Conservation (phyloP, 2,888 invertebrate species). For the Galeopsomyia nigrocyanea region DNA sequence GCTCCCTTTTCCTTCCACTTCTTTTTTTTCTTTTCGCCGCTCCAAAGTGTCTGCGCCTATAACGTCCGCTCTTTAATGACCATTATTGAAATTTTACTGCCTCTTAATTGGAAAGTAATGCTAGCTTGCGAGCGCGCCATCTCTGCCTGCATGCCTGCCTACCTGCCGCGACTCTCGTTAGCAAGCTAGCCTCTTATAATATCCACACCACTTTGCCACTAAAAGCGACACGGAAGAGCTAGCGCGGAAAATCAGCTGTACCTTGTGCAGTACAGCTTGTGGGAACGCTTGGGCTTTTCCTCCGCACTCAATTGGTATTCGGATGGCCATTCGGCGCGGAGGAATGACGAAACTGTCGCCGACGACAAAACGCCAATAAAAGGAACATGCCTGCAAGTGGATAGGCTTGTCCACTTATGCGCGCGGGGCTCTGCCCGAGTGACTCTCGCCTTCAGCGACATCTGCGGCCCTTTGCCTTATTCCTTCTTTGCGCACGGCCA, state of each 20-base stretch:
- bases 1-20: conserved; percentile 43
- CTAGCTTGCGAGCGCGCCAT: conserved; percentile 52
- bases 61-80: conserved; percentile 68
- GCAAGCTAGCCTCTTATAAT: too few relatives aligned
- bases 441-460: conserved; percentile 66
- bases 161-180: conserved; percentile 36
- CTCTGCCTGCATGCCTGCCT: not conserved
- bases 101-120: conserved; percentile 68
- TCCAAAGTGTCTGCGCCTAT: conserved; percentile 46
- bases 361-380: conserved; percentile 56
- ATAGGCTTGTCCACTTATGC: conserved; percentile 68
- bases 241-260: too few relatives aligned
- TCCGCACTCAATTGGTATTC: too few relatives aligned
- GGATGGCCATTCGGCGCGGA: too few relatives aligned
- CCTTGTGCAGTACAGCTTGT: too few relatives aligned
- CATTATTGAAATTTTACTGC: conserved; percentile 69
- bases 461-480: conserved; percentile 49
- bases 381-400: conserved; percentile 65
- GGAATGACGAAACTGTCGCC: not conserved
- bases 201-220: too few relatives aligned
- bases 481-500: conserved; percentile 60
- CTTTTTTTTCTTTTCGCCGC: conserved; percentile 50
- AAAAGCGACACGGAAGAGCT: too few relatives aligned
- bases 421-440: conserved; percentile 65
- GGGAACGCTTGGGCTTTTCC: too few relatives aligned